phyloP scores from a whole-genome alignment of 2,113 vertebrate species.

The Rhynchomys soricoides region DNA sequence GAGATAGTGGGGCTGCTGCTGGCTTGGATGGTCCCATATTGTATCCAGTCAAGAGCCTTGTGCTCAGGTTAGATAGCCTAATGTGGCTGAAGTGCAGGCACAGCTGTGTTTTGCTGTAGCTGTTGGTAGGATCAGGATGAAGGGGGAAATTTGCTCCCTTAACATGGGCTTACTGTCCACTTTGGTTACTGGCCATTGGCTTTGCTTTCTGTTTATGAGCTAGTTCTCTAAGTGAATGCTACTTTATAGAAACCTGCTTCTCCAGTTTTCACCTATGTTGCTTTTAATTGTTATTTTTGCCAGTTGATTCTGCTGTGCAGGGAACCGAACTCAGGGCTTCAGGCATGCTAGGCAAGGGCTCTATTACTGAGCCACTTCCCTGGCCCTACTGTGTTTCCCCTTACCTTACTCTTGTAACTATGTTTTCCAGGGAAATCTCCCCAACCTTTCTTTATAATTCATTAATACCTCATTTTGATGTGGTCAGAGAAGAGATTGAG shows the following conservation, averaged over 20 bases:
- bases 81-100: not conserved
- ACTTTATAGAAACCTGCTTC: not conserved
- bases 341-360: not conserved
- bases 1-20: not conserved
- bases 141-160: not conserved
- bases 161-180: not conserved
- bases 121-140: not conserved
- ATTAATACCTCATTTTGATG: not conserved
- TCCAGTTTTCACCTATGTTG: not conserved
- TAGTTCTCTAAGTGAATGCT: constrained; percentile 2
- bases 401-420: not conserved
- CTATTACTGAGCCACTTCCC: not conserved
- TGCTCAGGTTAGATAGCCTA: not conserved
- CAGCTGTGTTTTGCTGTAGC: not conserved
- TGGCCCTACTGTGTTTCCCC: not conserved
- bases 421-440: not conserved
- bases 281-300: not conserved
- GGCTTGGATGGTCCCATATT: not conserved
- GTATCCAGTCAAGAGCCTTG: not conserved
- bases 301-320: not conserved
- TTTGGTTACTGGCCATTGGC: not conserved
- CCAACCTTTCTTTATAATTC: not conserved
- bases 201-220: not conserved
- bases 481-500: not conserved
- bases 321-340: not conserved